Base-by-base conservation (phyloP, 2,888 invertebrate genomes). In the Steinernema carpocapsae region DNA sequence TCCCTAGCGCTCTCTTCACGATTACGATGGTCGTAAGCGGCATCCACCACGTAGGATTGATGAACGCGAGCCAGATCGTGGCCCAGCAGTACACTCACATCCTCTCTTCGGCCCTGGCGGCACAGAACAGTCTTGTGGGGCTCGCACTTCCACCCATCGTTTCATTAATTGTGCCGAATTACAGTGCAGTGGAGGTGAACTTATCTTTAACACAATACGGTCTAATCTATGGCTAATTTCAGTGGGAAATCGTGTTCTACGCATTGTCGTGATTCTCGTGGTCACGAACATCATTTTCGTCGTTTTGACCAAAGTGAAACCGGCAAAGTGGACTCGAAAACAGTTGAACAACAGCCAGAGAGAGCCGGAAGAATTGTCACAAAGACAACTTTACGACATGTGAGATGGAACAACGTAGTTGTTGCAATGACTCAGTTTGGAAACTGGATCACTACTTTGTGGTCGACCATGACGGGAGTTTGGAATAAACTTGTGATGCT, bases 81-180 rank as follows among this genome's bases (percentile, higher is more conserved):
- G 64, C 64, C 37, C 64, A 64, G 19, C 64, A 64, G 64, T 64
- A 64, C 64, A 64, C 64, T 4, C 64, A 64, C 32, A 64, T 64
- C 32, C 64, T 64, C 6, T 64, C 64, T n/a, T 64, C 64, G 37
- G 64, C 29, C 32, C 64, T 64, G 7, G 64, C 64, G 1, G 64
- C 64, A 1, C 64, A 64, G 64, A 64, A 64, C 64, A 64, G 64
- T 32, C 64, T 64, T 37, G 64, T 64, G 1, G 64, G 64, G 17
- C 32, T 64, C 1, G 29, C 29, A 7, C 37, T 64, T 1, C 64
- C 64, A n/a, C 64, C 64, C 1, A 64, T 64, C 37, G 64, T 64
- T 17, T 4, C 64, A 6, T 10, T 64, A 17, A 32, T 64, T 6
- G 64, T 64, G 32, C 64, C 64, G 17, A 29, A 64, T 32, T 64